Evolutionary conservation across 2,797 vertebrate genomes (phyloP).

Genomic region (Gallinago stenura): DNA sequence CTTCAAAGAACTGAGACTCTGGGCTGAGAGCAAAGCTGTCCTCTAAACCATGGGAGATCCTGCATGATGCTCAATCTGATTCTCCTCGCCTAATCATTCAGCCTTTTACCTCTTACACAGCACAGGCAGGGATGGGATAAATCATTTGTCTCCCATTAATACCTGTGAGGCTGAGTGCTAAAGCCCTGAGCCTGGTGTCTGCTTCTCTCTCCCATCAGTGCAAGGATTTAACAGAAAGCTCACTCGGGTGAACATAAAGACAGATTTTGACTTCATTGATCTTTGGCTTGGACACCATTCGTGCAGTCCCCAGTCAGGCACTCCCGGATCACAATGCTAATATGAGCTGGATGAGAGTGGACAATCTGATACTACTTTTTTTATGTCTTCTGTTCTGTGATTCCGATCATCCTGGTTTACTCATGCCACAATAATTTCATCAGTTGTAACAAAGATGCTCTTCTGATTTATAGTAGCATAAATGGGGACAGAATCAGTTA

Average conservation of each 20-base stretch:
- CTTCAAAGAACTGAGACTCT: background rate
- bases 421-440: background rate
- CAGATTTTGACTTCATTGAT: background rate
- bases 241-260: background rate
- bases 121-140: background rate
- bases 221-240: background rate
- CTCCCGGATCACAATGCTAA: background rate
- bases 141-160: background rate
- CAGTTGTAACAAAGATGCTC: background rate
- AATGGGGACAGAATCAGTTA: constrained; percentile 1
- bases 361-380: background rate
- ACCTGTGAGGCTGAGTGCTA: background rate
- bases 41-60: background rate
- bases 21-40: background rate
- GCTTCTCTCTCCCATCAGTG: background rate
- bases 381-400: background rate
- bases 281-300: background rate
- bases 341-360: background rate
- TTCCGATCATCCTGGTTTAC: background rate
- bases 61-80: background rate
- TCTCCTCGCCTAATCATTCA: background rate
- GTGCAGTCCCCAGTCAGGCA: background rate
- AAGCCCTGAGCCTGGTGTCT: background rate
- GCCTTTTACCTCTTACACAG: background rate
- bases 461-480: background rate